Conservation (phyloP, 2,888 invertebrate species). For the Dasypogon diadema region DNA sequence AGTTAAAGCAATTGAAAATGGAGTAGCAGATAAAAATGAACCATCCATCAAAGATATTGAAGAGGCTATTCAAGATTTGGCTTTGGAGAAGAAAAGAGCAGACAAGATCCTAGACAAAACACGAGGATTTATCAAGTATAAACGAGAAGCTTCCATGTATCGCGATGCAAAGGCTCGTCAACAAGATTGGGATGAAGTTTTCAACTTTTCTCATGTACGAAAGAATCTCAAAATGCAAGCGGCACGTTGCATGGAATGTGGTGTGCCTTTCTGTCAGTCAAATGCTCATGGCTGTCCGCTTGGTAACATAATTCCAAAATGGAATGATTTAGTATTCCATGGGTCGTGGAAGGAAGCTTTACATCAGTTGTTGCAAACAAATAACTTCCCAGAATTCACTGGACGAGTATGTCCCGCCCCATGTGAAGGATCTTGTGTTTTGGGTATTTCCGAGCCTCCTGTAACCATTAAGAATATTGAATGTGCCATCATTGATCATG, state of each 20-base stretch:
- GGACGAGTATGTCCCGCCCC: conserved; percentile 97
- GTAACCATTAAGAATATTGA: conserved; percentile 99
- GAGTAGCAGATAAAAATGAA: conserved; percentile 66
- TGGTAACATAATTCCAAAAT: conserved; percentile 98
- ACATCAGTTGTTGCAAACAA: conserved; percentile 93
- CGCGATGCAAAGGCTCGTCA: conserved; percentile 86
- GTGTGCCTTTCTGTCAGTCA: conserved; percentile 98
- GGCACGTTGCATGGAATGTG: conserved; percentile 98
- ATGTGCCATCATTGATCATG: conserved; percentile 98
- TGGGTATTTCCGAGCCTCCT: conserved; percentile 94
- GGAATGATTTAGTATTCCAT: conserved; percentile 97
- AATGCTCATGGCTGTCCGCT: conserved; percentile 94
- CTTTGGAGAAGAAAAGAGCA: conserved; percentile 82
- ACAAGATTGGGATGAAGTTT: conserved; percentile 98
- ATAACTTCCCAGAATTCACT: conserved; percentile 99
- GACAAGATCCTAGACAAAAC: conserved; percentile 87
- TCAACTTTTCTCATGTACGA: conserved; percentile 86
- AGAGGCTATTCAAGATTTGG: conserved; percentile 84
- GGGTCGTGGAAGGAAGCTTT: conserved; percentile 96
- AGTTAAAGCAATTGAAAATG: conserved; percentile 63
- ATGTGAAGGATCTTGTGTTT: conserved; percentile 97
- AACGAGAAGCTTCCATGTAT: conserved; percentile 88
- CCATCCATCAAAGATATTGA: conserved; percentile 84
- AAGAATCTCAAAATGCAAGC: conserved; percentile 92
- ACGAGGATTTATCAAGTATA: conserved; percentile 96